Base-by-base conservation (phyloP, 2,113 vertebrate genomes). In the Motacilla alba region DNA sequence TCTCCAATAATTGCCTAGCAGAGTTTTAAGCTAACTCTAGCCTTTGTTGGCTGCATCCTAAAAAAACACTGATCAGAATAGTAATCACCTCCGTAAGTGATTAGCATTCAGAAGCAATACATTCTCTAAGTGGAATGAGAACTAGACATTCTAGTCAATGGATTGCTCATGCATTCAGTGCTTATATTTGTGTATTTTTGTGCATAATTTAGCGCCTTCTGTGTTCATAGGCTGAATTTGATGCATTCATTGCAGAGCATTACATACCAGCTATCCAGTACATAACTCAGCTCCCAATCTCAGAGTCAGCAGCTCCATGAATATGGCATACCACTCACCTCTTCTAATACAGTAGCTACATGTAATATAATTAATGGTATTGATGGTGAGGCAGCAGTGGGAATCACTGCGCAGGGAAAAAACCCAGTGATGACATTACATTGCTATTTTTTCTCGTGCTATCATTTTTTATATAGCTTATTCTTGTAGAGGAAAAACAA, bases 1-100 rank as follows among this genome's bases (percentile, higher is more conserved):
- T 87, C 50, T 95, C 59, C 81, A 89, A 52, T 97, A 98, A 96
- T 95, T 98, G 94, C 88, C 96, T 97, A 96, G 81, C 94, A 90
- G 93, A 93, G 66, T 95, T 94, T 86, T 76, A 84, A 86, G 39
- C 81, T 55, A 75, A 76, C 55, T 81, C n/a, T 27, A 41, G 15
- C 18, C 22, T 75, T 72, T 70, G 21, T 31, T 92, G 41, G 11
- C 70, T 89, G 7, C 80, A 70, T 53, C 68, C 84, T 89, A 58
- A 90, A 93, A 93, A 90, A 58, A 1, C 9, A 69, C 55, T 80
- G 67, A 72, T 94, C 55, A 70, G 85, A 94, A 93, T 87, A 89
- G 41, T 58, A 94, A 93, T 93, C 60, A 69, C 41, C 21, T 89
- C 55, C 5, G 24, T 11, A 81, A 92, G 33, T 64, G 10, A 68